Conservation (phyloP, 2,888 invertebrate genomes). For the Troglohyphantes excavatus region DNA sequence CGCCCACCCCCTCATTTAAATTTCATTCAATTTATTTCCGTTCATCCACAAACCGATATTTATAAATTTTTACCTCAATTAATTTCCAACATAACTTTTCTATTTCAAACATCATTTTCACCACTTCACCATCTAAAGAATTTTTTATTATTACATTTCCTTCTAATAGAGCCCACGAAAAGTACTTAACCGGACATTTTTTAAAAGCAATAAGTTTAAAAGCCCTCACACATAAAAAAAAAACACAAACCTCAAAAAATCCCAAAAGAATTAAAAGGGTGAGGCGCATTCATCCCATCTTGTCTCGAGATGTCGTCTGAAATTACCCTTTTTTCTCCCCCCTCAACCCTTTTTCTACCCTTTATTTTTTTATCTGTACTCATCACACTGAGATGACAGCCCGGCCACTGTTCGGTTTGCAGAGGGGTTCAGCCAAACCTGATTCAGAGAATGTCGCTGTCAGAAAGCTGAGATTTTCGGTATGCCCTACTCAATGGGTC, state of each 20-base stretch:
- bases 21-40: too few relatives aligned
- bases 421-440: slow-evolving; percentile 1
- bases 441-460: slow-evolving; percentile 55
- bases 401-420: slow-evolving; percentile 42
- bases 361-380: neutral
- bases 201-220: neutral
- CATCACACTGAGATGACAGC: slow-evolving; percentile 1
- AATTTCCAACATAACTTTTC: too few relatives aligned
- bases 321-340: slow-evolving; percentile 34
- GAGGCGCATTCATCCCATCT: slow-evolving; percentile 23
- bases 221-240: neutral
- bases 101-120: too few relatives aligned
- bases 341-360: neutral
- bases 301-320: slow-evolving; percentile 11
- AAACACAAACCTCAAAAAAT: neutral
- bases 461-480: slow-evolving; percentile 34
- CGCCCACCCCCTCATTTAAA: too few relatives aligned
- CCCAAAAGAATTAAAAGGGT: slow-evolving; percentile 25
- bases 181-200: neutral
- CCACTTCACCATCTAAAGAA: too few relatives aligned
- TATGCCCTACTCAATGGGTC: slow-evolving; percentile 45
- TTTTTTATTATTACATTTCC: too few relatives aligned
- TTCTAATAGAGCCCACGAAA: neutral
- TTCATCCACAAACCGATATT: too few relatives aligned
- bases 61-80: too few relatives aligned